Evolutionary conservation across 2,113 vertebrate species (phyloP).

Genomic region (Antigone vipio): DNA sequence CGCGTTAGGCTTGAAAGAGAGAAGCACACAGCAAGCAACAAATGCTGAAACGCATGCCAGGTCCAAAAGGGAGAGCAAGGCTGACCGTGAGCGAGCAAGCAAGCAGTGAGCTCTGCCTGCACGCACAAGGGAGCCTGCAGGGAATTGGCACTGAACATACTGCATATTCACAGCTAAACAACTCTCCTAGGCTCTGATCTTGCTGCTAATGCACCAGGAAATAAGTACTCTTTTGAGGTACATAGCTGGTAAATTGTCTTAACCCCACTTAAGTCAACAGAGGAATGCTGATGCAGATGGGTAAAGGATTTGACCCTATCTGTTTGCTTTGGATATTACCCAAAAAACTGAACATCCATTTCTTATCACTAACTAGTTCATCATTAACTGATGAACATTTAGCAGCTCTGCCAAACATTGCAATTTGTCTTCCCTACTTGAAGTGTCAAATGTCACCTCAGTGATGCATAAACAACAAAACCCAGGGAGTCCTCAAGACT

Average conservation of each 20-base stretch:
- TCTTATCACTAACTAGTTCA: not conserved
- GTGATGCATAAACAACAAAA: not conserved
- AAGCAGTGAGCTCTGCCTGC: not conserved
- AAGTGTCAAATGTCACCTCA: not conserved
- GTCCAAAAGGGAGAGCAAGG: not conserved
- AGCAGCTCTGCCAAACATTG: not conserved
- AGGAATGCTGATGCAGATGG: not conserved
- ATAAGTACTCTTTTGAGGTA: not conserved
- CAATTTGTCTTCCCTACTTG: not conserved
- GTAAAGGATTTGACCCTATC: not conserved
- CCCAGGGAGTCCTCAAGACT: not conserved
- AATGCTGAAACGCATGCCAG: rapidly evolving
- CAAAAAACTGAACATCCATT: not conserved
- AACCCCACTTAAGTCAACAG: not conserved
- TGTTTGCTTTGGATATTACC: not conserved
- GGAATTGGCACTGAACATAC: not conserved
- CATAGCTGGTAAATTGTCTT: not conserved
- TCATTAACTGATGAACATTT: not conserved
- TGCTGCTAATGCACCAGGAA: not conserved
- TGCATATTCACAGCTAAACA: not conserved
- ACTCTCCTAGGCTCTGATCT: not conserved
- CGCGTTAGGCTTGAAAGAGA: not conserved
- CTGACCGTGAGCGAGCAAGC: not conserved
- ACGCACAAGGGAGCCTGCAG: not conserved
- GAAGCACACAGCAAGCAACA: not conserved